A percentile compares a stretch with the other conserved stretches of the same genome.
Evolutionary conservation across 1,140 invertebrate genomes (phyloP).

Genomic region (Drosophila neocordata): DNA sequence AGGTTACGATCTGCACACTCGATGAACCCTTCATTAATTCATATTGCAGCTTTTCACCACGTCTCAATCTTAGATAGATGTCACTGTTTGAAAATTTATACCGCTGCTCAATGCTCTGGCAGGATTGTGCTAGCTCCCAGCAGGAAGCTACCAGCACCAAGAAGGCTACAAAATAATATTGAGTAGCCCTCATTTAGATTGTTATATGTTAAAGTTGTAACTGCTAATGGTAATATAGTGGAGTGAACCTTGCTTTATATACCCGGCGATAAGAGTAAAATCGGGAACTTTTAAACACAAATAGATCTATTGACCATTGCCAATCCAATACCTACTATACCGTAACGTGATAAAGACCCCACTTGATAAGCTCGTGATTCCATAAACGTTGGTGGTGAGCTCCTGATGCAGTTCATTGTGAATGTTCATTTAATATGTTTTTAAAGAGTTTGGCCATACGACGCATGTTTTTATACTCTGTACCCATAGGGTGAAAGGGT

Average conservation of each 20-base stretch:
- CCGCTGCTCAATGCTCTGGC: constrained; percentile 62
- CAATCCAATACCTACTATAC: constrained; percentile 23
- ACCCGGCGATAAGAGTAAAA: constrained; percentile 35
- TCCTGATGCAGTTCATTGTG: not conserved
- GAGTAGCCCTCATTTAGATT: constrained; percentile 33
- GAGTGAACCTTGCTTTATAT: constrained; percentile 30
- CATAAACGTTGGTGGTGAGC: not conserved
- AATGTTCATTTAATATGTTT: constrained; percentile 5
- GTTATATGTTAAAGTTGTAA: not conserved
- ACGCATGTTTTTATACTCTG: constrained; percentile 7
- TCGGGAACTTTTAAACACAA: constrained; percentile 43
- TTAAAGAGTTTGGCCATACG: not conserved
- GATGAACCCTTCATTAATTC: constrained; percentile 68
- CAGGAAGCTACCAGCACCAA: constrained; percentile 25
- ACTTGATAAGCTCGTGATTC: constrained; percentile 31
- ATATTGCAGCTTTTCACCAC: constrained; percentile 63
- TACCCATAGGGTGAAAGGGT: too few relatives aligned
- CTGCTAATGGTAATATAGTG: constrained; percentile 5
- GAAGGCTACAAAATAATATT: not conserved
- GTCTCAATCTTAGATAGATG: constrained; percentile 65
- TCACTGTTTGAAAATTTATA: constrained; percentile 69
- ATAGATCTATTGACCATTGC: constrained; percentile 58
- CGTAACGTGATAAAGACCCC: constrained; percentile 35
- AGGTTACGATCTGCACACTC: constrained; percentile 59
- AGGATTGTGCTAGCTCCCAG: constrained; percentile 27